These are phyloP conservation scores for Lasioglossum baleicum DNA, from an alignment of 1,140 invertebrate genomes.

Conservation along the genomic window DNA sequence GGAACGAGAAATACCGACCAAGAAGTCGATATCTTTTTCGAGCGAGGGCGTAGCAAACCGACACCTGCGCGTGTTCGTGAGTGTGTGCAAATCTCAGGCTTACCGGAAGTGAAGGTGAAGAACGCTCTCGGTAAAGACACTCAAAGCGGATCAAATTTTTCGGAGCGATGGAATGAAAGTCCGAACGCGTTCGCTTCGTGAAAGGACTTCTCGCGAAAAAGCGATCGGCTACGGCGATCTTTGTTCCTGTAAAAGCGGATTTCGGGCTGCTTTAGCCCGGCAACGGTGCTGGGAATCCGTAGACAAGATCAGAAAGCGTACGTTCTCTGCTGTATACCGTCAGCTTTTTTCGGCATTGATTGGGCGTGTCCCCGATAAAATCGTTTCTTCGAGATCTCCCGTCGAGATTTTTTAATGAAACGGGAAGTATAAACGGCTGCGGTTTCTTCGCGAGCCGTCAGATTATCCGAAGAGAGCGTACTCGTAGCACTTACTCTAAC, in stretches of 20 bases:
- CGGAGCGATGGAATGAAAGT: slow-evolving; percentile 55
- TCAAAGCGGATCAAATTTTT: slow-evolving; percentile 54
- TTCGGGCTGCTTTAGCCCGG: background rate
- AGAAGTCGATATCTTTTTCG: slow-evolving; percentile 41
- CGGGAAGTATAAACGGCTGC: too few species aligned
- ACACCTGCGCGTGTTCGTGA: slow-evolving; percentile 3
- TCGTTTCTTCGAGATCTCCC: too few species aligned
- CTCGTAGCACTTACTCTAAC: too few species aligned
- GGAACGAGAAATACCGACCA: slow-evolving; percentile 11
- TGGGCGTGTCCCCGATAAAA: too few species aligned
- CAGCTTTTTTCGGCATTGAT: too few species aligned
- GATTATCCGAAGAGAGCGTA: too few species aligned
- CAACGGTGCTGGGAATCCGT: background rate
- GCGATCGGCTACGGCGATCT: slow-evolving; percentile 17
- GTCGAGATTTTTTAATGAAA: too few species aligned
- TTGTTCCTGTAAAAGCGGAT: slow-evolving; percentile 45
- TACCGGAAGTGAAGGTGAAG: slow-evolving; percentile 58
- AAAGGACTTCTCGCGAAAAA: slow-evolving; percentile 49
- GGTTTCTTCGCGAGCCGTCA: too few species aligned
- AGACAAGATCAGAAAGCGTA: background rate
- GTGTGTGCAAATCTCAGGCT: slow-evolving; percentile 39
- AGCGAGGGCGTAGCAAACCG: background rate
- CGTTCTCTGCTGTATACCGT: too few species aligned
- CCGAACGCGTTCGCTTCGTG: slow-evolving; percentile 38
- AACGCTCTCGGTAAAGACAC: slow-evolving; percentile 17